Conservation (phyloP, 2,888 invertebrate genomes). For the Cerastis leucographa region DNA sequence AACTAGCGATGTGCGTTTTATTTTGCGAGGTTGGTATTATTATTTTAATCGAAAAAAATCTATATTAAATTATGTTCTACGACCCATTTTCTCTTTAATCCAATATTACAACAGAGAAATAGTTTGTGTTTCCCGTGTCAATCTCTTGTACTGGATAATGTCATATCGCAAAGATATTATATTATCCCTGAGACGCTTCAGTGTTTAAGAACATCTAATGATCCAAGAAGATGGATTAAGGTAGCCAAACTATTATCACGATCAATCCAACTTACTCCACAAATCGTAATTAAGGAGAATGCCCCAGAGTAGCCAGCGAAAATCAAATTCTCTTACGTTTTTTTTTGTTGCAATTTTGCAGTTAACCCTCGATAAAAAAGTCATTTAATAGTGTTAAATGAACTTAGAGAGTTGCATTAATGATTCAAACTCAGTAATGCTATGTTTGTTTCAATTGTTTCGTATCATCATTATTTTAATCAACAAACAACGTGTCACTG, state of each 20-base stretch:
- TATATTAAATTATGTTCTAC: background rate
- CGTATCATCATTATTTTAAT: background rate
- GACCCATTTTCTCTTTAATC: background rate
- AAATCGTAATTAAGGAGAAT: background rate
- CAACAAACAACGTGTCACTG: background rate
- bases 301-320: background rate
- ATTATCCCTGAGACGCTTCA: background rate
- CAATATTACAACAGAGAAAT: conserved; percentile 16
- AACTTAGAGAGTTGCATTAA: too few relatives aligned
- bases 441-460: too few relatives aligned
- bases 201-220: background rate
- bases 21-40: background rate
- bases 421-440: too few relatives aligned
- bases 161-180: background rate
- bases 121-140: conserved; percentile 46
- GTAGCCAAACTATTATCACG: conserved; percentile 9
- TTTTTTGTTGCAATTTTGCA: background rate
- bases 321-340: background rate
- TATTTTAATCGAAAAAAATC: background rate
- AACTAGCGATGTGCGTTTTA: background rate
- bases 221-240: too few relatives aligned
- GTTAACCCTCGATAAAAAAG: background rate
- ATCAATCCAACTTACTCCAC: background rate
- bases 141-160: conserved; percentile 57
- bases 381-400: too few relatives aligned